Base-by-base conservation (phyloP, 1,140 invertebrate species). In the Trichomalopsis sarcophagae region DNA sequence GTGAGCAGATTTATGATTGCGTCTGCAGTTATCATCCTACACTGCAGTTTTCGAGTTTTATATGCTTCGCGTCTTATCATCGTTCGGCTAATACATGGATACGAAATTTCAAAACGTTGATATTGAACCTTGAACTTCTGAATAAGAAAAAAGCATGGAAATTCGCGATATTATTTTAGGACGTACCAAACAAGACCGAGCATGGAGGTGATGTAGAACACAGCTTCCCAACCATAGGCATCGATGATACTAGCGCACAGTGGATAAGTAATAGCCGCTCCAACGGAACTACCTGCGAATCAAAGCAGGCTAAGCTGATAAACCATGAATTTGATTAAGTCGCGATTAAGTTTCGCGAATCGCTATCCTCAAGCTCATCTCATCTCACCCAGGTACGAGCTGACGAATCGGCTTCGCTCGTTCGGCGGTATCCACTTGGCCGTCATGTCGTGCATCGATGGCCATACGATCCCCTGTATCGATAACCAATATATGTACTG, bases 361-460 rank as follows among this genome's bases (percentile, higher is more conserved):
- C 50, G 36, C 33, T 40, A 40, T 76, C 14, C 83, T 91, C 23
- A 9, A 33, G 5, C 40, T 9, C 7, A 44, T 81, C 0, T 62
- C 30, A 77, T 84, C 68, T 94, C 94, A 94, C 96, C 96, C 88
- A 96, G 91, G 90, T 96, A 97, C 30, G 96, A 94, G 47, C 95
- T 96, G 3, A 95, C 94, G 86, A 97, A 95, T 92, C 95, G 95
- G 89, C 96, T 97, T 75, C 97, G 94, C 90, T 98, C 97, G 82
- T 95, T 94, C 0, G 96, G 95, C 5, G 97, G 97, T 79, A 97
- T 96, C 97, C 97, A 98, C 89, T 96, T 95, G 0, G 96, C 96
- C 21, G 97, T 95, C 91, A 98, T 94, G 71, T 96, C 94, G 92
- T 98, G 97, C 94, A 97, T 97, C 2, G 96, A 95, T 11, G 97